Base-by-base conservation (phyloP, 2,113 vertebrate genomes). In the Zosterops pallidus region DNA sequence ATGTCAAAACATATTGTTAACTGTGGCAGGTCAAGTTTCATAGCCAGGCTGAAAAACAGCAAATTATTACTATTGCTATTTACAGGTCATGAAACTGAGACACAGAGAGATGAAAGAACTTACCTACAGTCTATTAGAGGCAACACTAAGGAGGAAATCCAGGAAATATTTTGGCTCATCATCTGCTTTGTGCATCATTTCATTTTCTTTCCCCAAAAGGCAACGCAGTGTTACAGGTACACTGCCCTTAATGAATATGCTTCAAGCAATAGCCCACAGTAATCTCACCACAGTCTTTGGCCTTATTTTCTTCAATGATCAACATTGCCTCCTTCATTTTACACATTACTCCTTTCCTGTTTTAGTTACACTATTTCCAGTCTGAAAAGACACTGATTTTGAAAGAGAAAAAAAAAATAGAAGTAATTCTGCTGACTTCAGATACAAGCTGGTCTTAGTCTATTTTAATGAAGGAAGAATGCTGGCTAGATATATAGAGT, bases 1-100 rank as follows among this genome's bases (percentile, higher is more conserved):
- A 89, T 56, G 77, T 89, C 63, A 94, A 89, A 93, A 85, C 19
- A 13, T 64, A 94, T 92, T 94, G 85, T 69, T 92, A 93, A 78
- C 83, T 65, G 50, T 65, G 42, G 70, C 49, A 47, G 90, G 90
- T 93, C 95, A 94, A 95, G 86, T 90, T 94, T 75, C 74, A 81
- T 37, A 94, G 74, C 35, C 56, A 75, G 59, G 37, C 74, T 72
- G 77, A 62, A 86, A 96, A 75, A 0, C 50, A 86, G 68, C 20
- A 57, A 74, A 93, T 88, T 92, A 91, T 78, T 94, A 89, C 44
- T 89, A 49, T 65, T 79, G 67, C 56, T 85, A 57, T 77, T 90
- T 94, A 82, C 69, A 93, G 93, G 88, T 83, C 93, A 92, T 59
- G 86, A 92, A 95, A 85, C 3, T 1, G 90, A 93, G 65, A 59